These are phyloP conservation scores for Halcyon leucocephala DNA, from an alignment of 2,797 vertebrate genomes.

Conservation along the genomic window DNA sequence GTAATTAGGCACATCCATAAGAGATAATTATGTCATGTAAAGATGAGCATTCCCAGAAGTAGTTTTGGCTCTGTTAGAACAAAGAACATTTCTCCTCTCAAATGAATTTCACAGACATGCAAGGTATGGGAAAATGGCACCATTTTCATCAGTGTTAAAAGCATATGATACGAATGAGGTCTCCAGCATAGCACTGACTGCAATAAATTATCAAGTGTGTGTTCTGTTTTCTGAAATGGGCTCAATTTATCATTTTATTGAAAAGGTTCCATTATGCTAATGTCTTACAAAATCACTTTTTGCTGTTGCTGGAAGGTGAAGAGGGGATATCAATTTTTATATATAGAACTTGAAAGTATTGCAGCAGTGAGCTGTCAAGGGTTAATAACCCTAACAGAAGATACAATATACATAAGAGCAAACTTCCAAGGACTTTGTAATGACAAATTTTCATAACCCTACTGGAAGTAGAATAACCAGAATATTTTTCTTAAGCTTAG, in stretches of 20 bases:
- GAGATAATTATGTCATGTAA: constrained; percentile 63
- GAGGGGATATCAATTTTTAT: constrained; percentile 74
- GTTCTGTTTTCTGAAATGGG: constrained; percentile 81
- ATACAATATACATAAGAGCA: constrained; percentile 2
- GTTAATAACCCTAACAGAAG: constrained; percentile 65
- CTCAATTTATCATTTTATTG: constrained; percentile 86
- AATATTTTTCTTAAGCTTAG: background rate
- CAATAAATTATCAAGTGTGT: constrained; percentile 81
- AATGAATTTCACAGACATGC: background rate
- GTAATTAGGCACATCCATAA: constrained; percentile 56
- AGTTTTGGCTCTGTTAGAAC: constrained; percentile 24
- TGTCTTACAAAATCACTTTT: constrained; percentile 78
- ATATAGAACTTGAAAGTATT: constrained; percentile 40
- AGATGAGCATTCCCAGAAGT: constrained; percentile 64
- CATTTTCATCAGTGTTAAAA: constrained; percentile 82
- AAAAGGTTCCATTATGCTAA: constrained; percentile 89
- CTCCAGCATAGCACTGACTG: constrained; percentile 37
- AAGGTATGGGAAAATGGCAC: constrained; percentile 27
- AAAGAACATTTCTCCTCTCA: constrained; percentile 32
- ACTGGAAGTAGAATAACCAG: background rate
- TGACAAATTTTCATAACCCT: background rate
- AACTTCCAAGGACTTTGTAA: constrained; percentile 62
- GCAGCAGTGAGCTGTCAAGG: constrained; percentile 58
- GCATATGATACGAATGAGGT: constrained; percentile 69
- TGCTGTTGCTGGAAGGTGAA: constrained; percentile 75